Evolutionary conservation across 2,888 invertebrate genomes (phyloP).

Genomic region (Pristionchus maxplancki): DNA sequence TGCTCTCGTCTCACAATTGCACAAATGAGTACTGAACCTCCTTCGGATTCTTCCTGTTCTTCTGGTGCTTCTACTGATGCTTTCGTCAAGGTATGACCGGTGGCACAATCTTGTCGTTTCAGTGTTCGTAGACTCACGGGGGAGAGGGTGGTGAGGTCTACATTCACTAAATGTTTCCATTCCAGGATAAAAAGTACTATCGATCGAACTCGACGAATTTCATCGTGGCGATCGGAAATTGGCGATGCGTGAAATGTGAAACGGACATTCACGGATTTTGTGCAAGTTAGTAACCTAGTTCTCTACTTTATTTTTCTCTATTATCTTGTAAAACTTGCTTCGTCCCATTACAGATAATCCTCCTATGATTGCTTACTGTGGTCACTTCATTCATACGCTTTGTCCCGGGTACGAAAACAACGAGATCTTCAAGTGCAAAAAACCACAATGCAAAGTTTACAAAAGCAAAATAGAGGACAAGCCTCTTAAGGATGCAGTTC

Average conservation of each 20-base stretch:
- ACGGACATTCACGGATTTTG: too few relatives aligned
- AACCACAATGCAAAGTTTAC: background rate
- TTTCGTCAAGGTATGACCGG: background rate
- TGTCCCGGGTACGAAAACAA: too few relatives aligned
- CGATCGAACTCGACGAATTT: background rate
- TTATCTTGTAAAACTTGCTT: too few relatives aligned
- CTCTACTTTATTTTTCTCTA: too few relatives aligned
- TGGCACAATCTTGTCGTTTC: too few relatives aligned
- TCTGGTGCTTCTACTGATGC: background rate
- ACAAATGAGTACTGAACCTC: too few relatives aligned
- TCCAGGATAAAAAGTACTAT: background rate
- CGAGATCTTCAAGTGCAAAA: background rate
- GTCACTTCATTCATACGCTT: background rate
- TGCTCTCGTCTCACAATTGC: background rate
- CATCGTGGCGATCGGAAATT: background rate
- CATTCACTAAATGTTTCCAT: background rate
- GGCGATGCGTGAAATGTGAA: too few relatives aligned
- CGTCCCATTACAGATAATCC: background rate
- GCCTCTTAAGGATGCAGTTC: background rate
- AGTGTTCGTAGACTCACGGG: too few relatives aligned
- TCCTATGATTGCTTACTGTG: background rate
- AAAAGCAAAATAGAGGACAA: background rate
- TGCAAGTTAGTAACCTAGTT: too few relatives aligned
- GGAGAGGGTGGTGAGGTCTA: too few relatives aligned
- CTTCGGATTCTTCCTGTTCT: background rate